Base-by-base conservation (phyloP, 2,888 invertebrate genomes). In the Leptopterna dolabrata region DNA sequence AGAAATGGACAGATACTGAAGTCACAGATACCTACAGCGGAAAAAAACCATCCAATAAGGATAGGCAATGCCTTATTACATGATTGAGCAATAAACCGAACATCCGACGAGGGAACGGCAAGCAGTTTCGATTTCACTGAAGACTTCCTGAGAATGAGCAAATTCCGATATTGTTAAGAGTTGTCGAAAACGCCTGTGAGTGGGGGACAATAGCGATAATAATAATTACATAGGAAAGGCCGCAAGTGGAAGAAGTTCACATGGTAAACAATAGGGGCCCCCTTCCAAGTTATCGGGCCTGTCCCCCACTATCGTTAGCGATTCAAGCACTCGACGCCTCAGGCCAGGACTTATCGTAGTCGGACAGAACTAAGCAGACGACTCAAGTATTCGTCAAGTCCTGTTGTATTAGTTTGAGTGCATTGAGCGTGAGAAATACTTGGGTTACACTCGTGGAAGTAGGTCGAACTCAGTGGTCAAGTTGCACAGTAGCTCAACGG, bases 211-310 rank as follows among this genome's bases (percentile, higher is more conserved):
- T 19, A 78, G 78, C 78, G 27, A 45, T 47, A 45, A 78, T 78
- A 45, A 27, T 41, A 41, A 43, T 78, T 30, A 29, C 43, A 80
- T 13, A 29, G 55, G 55, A 81, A 81, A 81, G 81, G 81, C 29
- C 81, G 43, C 29, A 6, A 41, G 29, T 47, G 16, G 81, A 55
- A 51, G 81, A 55, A 81, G 81, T 81, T 81, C 81, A 14, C 81
- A 81, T 81, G 81, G 43, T 55, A 30, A 81, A 81, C 81, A 81
- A 81, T 55, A 55, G 81, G 81, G 36, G 78, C 27, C 81, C 81
- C 81, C 55, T 81, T 30, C 81, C 30, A 27, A 27, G 41, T 81
- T 81, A 81, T 81, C 81, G 19, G 51, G 27, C 0, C n/a, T 41
- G 51, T 27, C 81, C 81, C 55, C 51, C 81, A n/a, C 51, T 81